A percentile compares a stretch with the other conserved stretches of the same genome.
Conservation (phyloP, 2,113 vertebrate species). For the Cyanoramphus novaezelandiae region DNA sequence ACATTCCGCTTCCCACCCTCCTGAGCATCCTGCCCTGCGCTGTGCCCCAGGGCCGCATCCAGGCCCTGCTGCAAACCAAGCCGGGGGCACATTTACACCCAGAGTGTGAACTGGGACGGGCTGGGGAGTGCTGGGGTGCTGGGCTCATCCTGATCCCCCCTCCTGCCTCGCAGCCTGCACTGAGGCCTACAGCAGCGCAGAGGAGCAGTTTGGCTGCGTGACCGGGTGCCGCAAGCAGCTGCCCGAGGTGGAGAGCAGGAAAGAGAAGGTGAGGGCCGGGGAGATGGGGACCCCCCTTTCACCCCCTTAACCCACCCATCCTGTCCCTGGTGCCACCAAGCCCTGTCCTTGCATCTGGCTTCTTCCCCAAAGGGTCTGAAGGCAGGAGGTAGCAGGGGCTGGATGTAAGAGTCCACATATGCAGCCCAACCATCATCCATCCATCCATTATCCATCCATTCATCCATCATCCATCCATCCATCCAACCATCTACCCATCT, state of each 20-base stretch:
- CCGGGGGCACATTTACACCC: fast-evolving
- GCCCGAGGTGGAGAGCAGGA: conserved; percentile 81
- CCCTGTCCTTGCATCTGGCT: background rate
- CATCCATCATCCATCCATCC: background rate
- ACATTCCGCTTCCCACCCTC: background rate
- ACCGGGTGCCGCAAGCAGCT: conserved; percentile 88
- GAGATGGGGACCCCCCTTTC: background rate
- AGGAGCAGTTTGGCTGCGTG: conserved; percentile 88
- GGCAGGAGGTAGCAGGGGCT: background rate
- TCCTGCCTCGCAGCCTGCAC: conserved; percentile 79
- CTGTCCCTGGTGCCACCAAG: background rate
- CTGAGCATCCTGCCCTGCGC: background rate
- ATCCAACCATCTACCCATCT: background rate
- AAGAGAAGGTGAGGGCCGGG: conserved; percentile 79
- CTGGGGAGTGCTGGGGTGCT: fast-evolving
- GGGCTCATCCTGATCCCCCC: background rate
- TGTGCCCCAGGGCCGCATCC: background rate
- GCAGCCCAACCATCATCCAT: background rate
- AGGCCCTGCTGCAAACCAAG: fast-evolving
- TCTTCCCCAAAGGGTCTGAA: background rate
- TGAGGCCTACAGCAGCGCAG: conserved; percentile 87
- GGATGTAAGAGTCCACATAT: fast-evolving
- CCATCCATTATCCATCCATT: background rate
- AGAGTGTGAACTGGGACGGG: fast-evolving
- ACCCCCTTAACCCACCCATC: background rate